Evolutionary conservation across 2,113 vertebrate genomes (phyloP).

Genomic region (Choloepus hoffmanni): DNA sequence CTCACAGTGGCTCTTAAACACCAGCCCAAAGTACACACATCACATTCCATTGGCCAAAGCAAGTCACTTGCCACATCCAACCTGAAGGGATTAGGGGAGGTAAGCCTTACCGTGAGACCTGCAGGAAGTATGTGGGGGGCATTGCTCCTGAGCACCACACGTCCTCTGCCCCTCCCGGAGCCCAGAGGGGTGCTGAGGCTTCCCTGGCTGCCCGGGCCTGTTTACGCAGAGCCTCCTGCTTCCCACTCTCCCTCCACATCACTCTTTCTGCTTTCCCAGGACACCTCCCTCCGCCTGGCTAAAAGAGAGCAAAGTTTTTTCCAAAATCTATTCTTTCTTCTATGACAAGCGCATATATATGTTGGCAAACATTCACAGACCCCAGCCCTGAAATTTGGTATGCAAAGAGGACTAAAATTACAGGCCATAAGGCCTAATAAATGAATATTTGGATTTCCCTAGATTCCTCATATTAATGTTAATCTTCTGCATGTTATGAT

Average conservation of each 20-base stretch:
- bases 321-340: not conserved
- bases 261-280: not conserved
- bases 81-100: not conserved
- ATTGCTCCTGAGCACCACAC: not conserved
- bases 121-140: not conserved
- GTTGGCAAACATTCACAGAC: not conserved
- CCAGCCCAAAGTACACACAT: not conserved
- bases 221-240: not conserved
- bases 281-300: not conserved
- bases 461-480: not conserved
- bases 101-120: rapidly evolving
- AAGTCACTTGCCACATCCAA: rapidly evolving
- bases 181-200: not conserved
- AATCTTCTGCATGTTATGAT: not conserved
- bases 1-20: no score
- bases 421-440: not conserved
- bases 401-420: not conserved
- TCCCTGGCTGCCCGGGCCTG: not conserved
- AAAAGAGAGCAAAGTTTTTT: not conserved
- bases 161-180: no score
- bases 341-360: not conserved
- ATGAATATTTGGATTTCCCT: not conserved
- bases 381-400: not conserved
- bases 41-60: rapidly evolving
- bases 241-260: no score